Evolutionary conservation across 30 jellyfish, hydroid and myxozoan species (phyloP).

Genomic region (Mastigias papua): DNA sequence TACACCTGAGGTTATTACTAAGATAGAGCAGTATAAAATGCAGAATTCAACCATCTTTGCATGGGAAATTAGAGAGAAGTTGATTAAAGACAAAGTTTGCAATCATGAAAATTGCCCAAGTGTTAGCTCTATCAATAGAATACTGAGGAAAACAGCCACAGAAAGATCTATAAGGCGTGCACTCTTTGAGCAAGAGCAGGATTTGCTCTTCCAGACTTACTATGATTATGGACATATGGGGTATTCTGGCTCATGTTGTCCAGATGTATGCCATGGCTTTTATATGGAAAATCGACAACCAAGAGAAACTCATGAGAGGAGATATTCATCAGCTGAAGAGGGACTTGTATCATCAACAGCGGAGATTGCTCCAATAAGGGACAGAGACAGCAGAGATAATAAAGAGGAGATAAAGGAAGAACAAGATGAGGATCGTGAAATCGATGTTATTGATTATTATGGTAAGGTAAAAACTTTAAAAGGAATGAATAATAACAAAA

Average conservation of each 20-base stretch:
- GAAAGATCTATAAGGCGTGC: constrained; percentile 94
- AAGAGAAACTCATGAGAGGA: not conserved
- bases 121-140: constrained; percentile 98
- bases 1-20: constrained; percentile 93
- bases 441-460: constrained; percentile 14
- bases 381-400: not conserved
- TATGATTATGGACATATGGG: constrained; percentile 32
- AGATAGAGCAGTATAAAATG: constrained; percentile 86
- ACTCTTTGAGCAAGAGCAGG: constrained; percentile 85
- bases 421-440: constrained; percentile 2
- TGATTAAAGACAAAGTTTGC: constrained; percentile 85
- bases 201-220: constrained; percentile 45
- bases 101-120: constrained; percentile 87
- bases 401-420: constrained; percentile 1
- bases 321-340: constrained; percentile 35
- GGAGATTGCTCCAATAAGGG: not conserved
- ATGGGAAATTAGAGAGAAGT: constrained; percentile 98
- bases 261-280: constrained; percentile 17
- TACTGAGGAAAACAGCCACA: constrained; percentile 95
- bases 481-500: too few species aligned
- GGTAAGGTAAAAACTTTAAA: too few species aligned
- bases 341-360: constrained; percentile 47
- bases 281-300: constrained; percentile 21
- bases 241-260: constrained; percentile 31
- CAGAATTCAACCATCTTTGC: constrained; percentile 96